Evolutionary conservation across 2,888 invertebrate genomes (phyloP).

Genomic region (Orchesellides sinensis): DNA sequence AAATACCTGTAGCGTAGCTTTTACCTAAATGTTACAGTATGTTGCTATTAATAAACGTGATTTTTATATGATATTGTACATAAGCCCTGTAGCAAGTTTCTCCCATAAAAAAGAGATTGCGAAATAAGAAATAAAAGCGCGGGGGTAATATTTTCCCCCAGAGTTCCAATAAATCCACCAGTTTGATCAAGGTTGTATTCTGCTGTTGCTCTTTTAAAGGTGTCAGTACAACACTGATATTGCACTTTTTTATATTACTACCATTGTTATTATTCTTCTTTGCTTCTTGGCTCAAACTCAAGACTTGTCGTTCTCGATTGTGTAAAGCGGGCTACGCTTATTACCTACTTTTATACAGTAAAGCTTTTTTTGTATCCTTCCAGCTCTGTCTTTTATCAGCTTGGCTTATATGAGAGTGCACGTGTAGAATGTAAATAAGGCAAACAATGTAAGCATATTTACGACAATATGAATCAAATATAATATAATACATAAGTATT

Average conservation of each 20-base stretch:
- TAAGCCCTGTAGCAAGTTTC: too few species aligned
- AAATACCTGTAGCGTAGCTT: neutral
- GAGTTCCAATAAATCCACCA: conserved; percentile 13
- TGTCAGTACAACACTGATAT: too few species aligned
- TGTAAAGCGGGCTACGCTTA: neutral
- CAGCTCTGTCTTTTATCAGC: too few species aligned
- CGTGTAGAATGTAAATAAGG: neutral
- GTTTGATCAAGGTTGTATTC: neutral
- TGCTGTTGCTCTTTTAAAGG: conserved; percentile 1
- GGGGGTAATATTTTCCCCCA: neutral
- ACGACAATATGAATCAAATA: neutral
- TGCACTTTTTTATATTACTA: neutral
- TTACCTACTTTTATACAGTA: too few species aligned
- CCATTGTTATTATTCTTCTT: neutral
- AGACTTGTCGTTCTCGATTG: neutral
- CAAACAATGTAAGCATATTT: neutral
- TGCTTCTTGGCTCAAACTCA: neutral
- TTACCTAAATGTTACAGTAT: too few species aligned
- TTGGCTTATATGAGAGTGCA: neutral
- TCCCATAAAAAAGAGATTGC: neutral
- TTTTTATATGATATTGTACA: too few species aligned
- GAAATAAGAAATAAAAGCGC: neutral
- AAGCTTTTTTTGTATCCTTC: too few species aligned
- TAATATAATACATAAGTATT: neutral
- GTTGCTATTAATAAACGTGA: too few species aligned